Base-by-base conservation (phyloP, 2,797 vertebrate genomes). In the Gadopsis bispinosus region DNA sequence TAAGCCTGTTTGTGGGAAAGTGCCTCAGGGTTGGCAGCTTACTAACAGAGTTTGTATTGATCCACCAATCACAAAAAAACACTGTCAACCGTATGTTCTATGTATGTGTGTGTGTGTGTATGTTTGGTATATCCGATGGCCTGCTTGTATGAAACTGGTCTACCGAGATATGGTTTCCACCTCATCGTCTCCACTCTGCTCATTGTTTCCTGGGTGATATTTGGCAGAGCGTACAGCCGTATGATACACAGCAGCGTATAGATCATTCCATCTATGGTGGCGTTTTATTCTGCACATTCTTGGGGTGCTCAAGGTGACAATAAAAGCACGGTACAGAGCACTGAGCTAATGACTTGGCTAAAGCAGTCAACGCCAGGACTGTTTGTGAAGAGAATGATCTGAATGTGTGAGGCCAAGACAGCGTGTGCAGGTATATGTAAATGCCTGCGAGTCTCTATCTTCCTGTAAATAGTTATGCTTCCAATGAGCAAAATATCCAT, bases 1-100 rank as follows among this genome's bases (percentile, higher is more conserved):
- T 90, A 91, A 94, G 89, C 83, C 87, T 92, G 85, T 91, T 89
- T 89, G 87, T 93, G 90, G 92, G 91, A 93, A 93, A 92, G 68
- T 66, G 93, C 93, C 92, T 93, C 71, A 83, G 91, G 90, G 90
- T 83, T 79, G 88, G 79, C 71, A 80, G 85, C 85, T 87, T 85
- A 68, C 84, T 87, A 90, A 90, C 80, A 85, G 88, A 90, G 73
- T 88, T 90, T 71, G 37, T 93, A 94, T 92, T 88, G 93, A 95
- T 94, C 85, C 76, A 85, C 68, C 79, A 77, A 87, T 91, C 86
- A 84, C 81, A 86, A 75, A 85, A 88, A 87, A 89, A 47, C 75
- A 76, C 64, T 12, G 71, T 75, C 65, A 62, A 77, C 75, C 81
- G 31, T 64, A 58, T 63, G 60, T 58, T 72, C 47, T 76, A 66